phyloP scores from a whole-genome alignment of 2,888 invertebrate species.

The Drosophila paranaensis region DNA sequence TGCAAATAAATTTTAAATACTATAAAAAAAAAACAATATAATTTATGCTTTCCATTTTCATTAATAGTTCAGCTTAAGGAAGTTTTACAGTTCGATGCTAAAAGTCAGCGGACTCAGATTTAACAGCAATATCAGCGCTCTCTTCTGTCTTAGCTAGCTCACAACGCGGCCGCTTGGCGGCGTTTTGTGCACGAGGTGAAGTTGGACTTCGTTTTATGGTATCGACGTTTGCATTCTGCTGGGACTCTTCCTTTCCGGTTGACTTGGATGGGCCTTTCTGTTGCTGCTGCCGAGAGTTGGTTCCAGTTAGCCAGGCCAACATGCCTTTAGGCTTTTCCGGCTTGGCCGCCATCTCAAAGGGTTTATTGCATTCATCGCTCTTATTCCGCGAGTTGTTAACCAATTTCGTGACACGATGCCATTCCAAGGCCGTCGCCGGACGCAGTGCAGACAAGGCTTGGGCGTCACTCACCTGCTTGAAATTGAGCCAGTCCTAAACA shows the following conservation, averaged over 20 bases:
- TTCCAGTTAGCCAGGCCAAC: slow-evolving; percentile 77
- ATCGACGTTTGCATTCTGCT: not conserved
- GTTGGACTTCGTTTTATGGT: slow-evolving; percentile 36
- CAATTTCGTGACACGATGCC: slow-evolving; percentile 89
- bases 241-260: not conserved
- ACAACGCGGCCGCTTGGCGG: slow-evolving; percentile 54
- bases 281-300: slow-evolving; percentile 50
- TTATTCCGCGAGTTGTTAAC: slow-evolving; percentile 91
- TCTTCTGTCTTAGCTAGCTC: slow-evolving; percentile 19
- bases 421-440: slow-evolving; percentile 86
- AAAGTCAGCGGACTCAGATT: slow-evolving; percentile 18
- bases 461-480: slow-evolving; percentile 86
- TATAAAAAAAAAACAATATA: slow-evolving; percentile 14
- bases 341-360: slow-evolving; percentile 73
- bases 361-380: slow-evolving; percentile 87
- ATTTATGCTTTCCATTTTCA: not conserved
- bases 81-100: not conserved
- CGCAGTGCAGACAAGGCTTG: slow-evolving; percentile 85
- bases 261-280: slow-evolving; percentile 9
- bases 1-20: slow-evolving; percentile 69
- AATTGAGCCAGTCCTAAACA: slow-evolving; percentile 89
- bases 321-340: slow-evolving; percentile 71
- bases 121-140: slow-evolving; percentile 14
- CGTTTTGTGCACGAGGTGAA: slow-evolving; percentile 33
- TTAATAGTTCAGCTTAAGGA: not conserved